phyloP scores from a whole-genome alignment of 92 coral and sea anemone species.

The Meandrina meandrites region DNA sequence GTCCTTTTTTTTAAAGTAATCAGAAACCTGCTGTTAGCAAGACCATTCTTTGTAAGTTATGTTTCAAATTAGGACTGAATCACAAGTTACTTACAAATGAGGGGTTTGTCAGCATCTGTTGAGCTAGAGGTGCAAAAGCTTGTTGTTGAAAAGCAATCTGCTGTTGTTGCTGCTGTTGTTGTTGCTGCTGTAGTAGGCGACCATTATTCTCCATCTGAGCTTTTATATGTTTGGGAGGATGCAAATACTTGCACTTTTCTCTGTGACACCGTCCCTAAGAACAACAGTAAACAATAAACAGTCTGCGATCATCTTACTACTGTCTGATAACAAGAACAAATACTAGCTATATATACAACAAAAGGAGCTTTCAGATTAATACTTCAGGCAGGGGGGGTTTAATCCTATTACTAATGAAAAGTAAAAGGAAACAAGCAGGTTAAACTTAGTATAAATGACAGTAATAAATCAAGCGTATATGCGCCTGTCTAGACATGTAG shows the following conservation, averaged over 20 bases:
- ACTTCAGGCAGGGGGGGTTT: conserved; percentile 1
- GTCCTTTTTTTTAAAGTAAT: too few relatives aligned
- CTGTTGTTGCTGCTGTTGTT: conserved; percentile 81
- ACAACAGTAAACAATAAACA: neutral
- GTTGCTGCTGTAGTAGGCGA: conserved; percentile 84
- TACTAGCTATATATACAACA: neutral
- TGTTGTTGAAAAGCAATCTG: conserved; percentile 77
- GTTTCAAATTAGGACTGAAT: neutral
- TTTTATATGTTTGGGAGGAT: conserved; percentile 96
- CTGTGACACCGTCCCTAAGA: conserved; percentile 89
- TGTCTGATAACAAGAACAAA: conserved; percentile 5
- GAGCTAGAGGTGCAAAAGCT: conserved; percentile 75
- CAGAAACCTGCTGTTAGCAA: too few relatives aligned
- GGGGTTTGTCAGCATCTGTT: conserved; percentile 91
- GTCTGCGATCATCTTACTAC: neutral
- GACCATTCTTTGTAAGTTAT: neutral
- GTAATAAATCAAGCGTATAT: neutral
- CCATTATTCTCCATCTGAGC: conserved; percentile 97
- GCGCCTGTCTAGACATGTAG: conserved; percentile 18
- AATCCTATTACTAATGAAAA: conserved; percentile 9
- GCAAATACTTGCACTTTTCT: conserved; percentile 95
- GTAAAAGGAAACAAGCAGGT: neutral
- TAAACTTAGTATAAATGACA: neutral
- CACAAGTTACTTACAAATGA: conserved; percentile 69
- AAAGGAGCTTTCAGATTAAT: neutral